A percentile compares a stretch with the other conserved stretches of the same genome.
These are phyloP conservation scores for Otus sunia DNA, from an alignment of 2,113 vertebrate genomes.

Conservation along the genomic window DNA sequence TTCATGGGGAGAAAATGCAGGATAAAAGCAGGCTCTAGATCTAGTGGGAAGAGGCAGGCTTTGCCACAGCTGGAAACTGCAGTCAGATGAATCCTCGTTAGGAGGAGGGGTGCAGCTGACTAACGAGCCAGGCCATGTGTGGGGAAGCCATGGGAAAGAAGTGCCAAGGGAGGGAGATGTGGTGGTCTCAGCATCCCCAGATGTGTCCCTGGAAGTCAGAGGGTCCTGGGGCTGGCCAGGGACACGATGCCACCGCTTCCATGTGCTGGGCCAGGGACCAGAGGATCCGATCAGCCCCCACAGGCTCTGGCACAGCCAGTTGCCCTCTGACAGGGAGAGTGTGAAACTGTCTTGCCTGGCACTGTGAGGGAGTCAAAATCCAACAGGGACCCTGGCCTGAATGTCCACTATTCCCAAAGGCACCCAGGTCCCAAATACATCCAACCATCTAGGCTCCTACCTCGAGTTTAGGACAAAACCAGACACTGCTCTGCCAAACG, in stretches of 20 bases:
- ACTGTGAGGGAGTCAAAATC: background rate
- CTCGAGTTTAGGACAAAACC: background rate
- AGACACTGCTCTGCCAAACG: accelerated
- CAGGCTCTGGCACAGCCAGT: background rate
- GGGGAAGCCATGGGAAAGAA: background rate
- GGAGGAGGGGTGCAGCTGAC: background rate
- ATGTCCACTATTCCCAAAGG: background rate
- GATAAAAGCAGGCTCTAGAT: background rate
- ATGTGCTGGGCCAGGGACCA: accelerated
- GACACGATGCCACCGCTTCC: background rate
- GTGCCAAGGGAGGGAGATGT: background rate
- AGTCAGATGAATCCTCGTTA: background rate
- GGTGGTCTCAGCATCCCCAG: background rate
- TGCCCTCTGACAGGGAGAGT: background rate
- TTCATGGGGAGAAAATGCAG: background rate
- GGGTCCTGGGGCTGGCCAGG: background rate
- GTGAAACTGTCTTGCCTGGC: background rate
- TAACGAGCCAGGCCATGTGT: background rate
- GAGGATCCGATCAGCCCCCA: background rate
- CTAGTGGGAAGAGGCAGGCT: background rate
- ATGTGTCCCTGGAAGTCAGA: background rate
- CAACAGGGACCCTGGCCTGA: background rate
- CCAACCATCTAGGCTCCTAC: accelerated
- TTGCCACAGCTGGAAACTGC: background rate
- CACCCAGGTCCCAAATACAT: too few species aligned